Conservation (phyloP, 2,113 vertebrate genomes). For the Peromyscus leucopus region DNA sequence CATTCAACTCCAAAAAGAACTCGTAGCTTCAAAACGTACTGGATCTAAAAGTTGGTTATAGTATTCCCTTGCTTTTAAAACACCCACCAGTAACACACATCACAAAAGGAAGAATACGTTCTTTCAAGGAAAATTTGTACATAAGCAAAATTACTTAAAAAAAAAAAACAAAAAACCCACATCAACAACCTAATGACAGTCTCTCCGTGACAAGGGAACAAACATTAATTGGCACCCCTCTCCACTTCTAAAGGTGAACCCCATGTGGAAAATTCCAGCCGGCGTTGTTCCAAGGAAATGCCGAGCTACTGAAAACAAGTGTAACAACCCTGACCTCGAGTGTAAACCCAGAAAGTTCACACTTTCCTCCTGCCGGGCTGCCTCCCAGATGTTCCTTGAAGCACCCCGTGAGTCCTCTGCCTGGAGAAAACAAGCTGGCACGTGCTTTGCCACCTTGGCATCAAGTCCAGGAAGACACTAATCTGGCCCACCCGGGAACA, state of each 20-base stretch:
- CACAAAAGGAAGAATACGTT: not conserved
- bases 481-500: constrained; percentile 75
- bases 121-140: not conserved
- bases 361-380: not conserved
- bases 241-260: not conserved
- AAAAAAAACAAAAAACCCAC: not conserved
- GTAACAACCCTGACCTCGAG: not conserved
- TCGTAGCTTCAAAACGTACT: not conserved
- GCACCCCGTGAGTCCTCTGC: constrained; percentile 17
- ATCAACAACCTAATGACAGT: not conserved
- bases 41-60: not conserved
- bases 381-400: constrained; percentile 18
- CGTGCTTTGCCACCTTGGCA: constrained; percentile 47
- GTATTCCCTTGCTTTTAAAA: not conserved
- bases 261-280: constrained; percentile 37
- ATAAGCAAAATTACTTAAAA: not conserved
- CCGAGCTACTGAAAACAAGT: not conserved
- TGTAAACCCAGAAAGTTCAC: not conserved
- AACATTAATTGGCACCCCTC: not conserved
- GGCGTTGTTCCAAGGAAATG: constrained; percentile 20
- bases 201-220: not conserved
- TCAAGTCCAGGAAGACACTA: constrained; percentile 45
- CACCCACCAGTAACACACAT: not conserved
- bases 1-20: not conserved
- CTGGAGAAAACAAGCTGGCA: constrained; percentile 44